Conservation (phyloP, 2,113 vertebrate species). For the Centropus bengalensis region DNA sequence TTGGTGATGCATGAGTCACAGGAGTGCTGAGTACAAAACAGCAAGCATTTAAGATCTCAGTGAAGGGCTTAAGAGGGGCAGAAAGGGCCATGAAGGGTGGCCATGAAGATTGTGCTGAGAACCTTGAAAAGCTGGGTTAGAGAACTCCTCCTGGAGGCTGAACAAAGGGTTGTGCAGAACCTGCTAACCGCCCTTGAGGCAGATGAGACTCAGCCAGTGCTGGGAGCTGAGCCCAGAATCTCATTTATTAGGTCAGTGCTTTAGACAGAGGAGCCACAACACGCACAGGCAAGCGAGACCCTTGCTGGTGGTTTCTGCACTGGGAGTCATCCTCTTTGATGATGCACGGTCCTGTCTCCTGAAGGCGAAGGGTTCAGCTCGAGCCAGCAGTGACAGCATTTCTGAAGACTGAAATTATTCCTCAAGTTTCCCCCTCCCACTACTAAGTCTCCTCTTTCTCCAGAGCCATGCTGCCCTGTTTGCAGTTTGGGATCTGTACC, state of each 20-base stretch:
- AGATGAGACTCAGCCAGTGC: neutral
- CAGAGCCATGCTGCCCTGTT: neutral
- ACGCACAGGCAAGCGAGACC: neutral
- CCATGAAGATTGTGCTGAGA: neutral
- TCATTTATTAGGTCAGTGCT: neutral
- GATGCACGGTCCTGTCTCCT: neutral
- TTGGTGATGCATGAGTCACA: neutral
- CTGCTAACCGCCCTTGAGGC: neutral
- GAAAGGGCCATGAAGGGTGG: neutral
- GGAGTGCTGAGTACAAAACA: neutral
- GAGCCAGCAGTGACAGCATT: neutral
- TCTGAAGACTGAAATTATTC: neutral
- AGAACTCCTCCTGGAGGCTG: neutral
- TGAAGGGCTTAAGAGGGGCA: neutral
- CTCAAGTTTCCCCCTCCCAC: neutral
- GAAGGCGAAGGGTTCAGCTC: neutral
- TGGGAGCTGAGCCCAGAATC: neutral
- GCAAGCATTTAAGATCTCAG: neutral
- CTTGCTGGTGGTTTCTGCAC: neutral
- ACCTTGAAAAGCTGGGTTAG: neutral
- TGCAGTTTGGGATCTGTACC: neutral
- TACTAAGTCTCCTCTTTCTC: neutral
- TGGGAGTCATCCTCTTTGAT: neutral
- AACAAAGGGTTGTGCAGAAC: neutral
- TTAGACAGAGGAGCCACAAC: neutral